phyloP scores from a whole-genome alignment of 2,888 invertebrate species.

The Gibbula magus region DNA sequence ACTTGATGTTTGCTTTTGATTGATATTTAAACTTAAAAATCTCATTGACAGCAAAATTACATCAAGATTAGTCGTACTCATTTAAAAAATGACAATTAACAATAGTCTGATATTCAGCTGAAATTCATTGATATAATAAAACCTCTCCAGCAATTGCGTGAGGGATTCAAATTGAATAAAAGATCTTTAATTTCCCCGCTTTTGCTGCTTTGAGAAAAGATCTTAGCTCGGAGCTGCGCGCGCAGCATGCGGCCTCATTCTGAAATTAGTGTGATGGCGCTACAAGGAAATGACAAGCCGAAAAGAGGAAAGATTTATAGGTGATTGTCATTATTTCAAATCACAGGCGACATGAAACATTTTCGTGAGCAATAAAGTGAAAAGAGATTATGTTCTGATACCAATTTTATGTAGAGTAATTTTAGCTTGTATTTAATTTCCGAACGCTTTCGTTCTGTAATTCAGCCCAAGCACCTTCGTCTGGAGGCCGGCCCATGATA shows the following conservation, averaged over 20 bases:
- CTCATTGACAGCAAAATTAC: too few species aligned
- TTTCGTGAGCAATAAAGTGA: constrained; percentile 29
- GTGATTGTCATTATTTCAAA: constrained; percentile 11
- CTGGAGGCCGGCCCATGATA: neutral
- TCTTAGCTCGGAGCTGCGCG: constrained; percentile 7
- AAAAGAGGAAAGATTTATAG: neutral
- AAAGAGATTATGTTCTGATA: constrained; percentile 34
- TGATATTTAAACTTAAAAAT: too few species aligned
- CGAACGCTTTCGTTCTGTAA: constrained; percentile 33
- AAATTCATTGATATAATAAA: neutral
- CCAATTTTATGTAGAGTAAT: constrained; percentile 39
- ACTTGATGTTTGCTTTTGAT: too few species aligned
- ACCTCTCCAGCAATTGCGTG: neutral
- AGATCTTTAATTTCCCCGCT: constrained; percentile 8
- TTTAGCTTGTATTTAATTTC: constrained; percentile 38
- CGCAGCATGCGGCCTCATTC: constrained; percentile 4
- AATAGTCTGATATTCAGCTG: neutral
- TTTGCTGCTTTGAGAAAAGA: neutral
- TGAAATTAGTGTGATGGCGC: neutral
- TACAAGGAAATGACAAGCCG: constrained; percentile 4
- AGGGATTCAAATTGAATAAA: neutral
- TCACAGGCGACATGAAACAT: constrained; percentile 13
- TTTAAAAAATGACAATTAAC: neutral
- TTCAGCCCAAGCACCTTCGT: constrained; percentile 26
- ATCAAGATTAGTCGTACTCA: neutral